A percentile compares a stretch with the other conserved stretches of the same genome.
These are phyloP conservation scores for Leptothorax acervorum DNA, from an alignment of 2,888 invertebrate species.

Conservation along the genomic window DNA sequence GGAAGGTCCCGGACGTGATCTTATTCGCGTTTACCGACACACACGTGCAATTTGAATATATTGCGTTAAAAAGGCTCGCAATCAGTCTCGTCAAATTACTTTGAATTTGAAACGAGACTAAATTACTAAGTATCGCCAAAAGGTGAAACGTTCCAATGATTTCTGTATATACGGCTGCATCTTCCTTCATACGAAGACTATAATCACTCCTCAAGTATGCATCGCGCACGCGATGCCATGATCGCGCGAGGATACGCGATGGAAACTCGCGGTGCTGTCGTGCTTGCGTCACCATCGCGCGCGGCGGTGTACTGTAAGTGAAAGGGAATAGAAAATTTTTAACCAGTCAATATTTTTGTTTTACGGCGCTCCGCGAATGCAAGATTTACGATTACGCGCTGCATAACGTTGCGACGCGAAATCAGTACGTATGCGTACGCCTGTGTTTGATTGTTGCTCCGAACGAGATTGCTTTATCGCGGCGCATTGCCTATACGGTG, in stretches of 20 bases:
- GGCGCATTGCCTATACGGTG: not conserved
- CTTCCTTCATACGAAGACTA: not conserved
- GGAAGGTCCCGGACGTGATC: slow-evolving; percentile 39
- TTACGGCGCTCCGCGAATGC: slow-evolving; percentile 13
- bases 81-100: not conserved
- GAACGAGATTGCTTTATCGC: slow-evolving; percentile 30
- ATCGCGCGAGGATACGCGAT: slow-evolving; percentile 68
- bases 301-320: slow-evolving; percentile 59
- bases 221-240: slow-evolving; percentile 60
- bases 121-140: not conserved
- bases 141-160: not conserved
- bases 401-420: slow-evolving; percentile 25
- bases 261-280: slow-evolving; percentile 62
- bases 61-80: not conserved
- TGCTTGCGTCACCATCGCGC: slow-evolving; percentile 65
- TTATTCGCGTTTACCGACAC: slow-evolving; percentile 9
- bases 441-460: slow-evolving; percentile 30
- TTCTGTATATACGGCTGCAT: not conserved
- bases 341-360: slow-evolving; percentile 26
- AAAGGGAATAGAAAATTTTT: slow-evolving; percentile 74
- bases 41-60: slow-evolving; percentile 14
- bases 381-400: slow-evolving; percentile 43
- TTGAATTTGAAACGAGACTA: not conserved
- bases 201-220: slow-evolving; percentile 55
- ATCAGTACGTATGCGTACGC: not conserved